phyloP scores from a whole-genome alignment of 2,888 invertebrate genomes.

The Drosophila tripunctata region DNA sequence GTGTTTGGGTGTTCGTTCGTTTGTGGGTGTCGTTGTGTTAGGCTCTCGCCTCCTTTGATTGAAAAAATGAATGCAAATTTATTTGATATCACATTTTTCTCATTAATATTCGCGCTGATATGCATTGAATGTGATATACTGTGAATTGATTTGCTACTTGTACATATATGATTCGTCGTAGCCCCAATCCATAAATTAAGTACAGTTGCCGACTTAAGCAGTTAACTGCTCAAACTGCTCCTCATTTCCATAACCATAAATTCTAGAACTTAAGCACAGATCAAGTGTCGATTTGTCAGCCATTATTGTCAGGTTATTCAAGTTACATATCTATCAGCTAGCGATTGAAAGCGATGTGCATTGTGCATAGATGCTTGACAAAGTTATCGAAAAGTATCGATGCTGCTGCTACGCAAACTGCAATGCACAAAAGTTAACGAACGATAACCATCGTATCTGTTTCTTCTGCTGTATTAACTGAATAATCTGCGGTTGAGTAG shows the following conservation, averaged over 20 bases:
- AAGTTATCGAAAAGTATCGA: background rate
- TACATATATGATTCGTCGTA: conserved; percentile 16
- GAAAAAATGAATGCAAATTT: conserved; percentile 73
- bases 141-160: conserved; percentile 23
- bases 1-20: conserved; percentile 1
- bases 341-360: too few relatives aligned
- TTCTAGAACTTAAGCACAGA: background rate
- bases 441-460: too few relatives aligned
- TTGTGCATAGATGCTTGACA: too few relatives aligned
- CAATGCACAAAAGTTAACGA: background rate
- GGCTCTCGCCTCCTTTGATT: conserved; percentile 54
- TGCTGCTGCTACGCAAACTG: background rate
- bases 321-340: background rate
- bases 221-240: conserved; percentile 8
- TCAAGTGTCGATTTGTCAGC: conserved; percentile 1
- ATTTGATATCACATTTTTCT: conserved; percentile 67
- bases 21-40: conserved; percentile 28
- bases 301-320: background rate
- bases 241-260: background rate
- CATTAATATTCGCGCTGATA: conserved; percentile 62
- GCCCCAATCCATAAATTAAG: conserved; percentile 47
- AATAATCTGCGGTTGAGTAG: too few relatives aligned
- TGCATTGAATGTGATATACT: conserved; percentile 41
- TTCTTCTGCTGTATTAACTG: too few relatives aligned
- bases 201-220: conserved; percentile 34